phyloP scores from a whole-genome alignment of 2,113 vertebrate genomes.

The Stomatorhinus ivindoensis region DNA sequence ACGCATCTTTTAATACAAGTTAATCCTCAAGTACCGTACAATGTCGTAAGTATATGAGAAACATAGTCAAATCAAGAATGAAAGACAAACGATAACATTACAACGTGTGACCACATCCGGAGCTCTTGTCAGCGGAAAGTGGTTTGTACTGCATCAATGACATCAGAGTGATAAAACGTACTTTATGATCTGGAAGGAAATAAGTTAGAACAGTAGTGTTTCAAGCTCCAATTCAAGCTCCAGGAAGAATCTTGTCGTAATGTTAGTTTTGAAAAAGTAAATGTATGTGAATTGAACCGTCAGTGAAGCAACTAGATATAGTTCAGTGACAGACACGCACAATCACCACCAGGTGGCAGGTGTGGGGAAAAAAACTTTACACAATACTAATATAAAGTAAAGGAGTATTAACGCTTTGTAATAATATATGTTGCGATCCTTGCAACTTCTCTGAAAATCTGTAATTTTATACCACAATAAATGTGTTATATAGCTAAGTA shows the following conservation, averaged over 20 bases:
- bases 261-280: not conserved
- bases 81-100: not conserved
- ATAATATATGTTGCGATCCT: not conserved
- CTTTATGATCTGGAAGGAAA: not conserved
- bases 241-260: not conserved
- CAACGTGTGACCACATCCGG: not conserved
- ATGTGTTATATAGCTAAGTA: not conserved
- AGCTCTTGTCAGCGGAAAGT: not conserved
- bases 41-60: not conserved
- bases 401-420: not conserved
- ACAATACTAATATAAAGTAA: not conserved
- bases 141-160: not conserved
- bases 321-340: not conserved
- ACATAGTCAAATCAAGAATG: not conserved
- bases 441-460: not conserved
- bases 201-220: not conserved
- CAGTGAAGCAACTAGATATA: not conserved
- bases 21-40: not conserved
- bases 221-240: not conserved
- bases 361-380: not conserved
- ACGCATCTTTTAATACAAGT: not conserved
- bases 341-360: slow-evolving; percentile 38
- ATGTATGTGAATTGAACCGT: not conserved
- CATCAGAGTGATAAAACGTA: not conserved
- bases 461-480: not conserved